A percentile compares a stretch with the other conserved stretches of the same genome.
These are phyloP conservation scores for Chymomyza procnemis DNA, from an alignment of 2,888 invertebrate species.

Conservation along the genomic window DNA sequence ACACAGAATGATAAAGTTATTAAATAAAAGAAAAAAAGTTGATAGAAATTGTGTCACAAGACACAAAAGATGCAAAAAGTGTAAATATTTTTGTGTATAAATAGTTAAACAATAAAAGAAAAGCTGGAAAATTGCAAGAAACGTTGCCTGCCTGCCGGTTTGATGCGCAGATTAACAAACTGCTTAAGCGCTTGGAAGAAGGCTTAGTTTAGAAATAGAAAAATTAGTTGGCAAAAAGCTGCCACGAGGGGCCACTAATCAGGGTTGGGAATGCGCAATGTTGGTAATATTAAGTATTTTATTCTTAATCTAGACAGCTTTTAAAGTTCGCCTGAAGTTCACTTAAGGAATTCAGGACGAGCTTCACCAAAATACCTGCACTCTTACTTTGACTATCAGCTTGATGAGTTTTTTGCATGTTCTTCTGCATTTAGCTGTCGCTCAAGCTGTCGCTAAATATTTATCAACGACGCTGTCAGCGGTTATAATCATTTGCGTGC, in stretches of 20 bases:
- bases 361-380: too few species aligned
- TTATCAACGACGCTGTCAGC: conserved; percentile 45
- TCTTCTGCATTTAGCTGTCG: conserved; percentile 39
- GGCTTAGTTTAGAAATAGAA: neutral
- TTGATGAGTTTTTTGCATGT: conserved; percentile 63
- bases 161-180: neutral
- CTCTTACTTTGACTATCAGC: neutral
- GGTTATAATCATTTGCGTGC: conserved; percentile 4
- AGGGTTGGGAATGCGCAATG: neutral
- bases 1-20: conserved; percentile 1
- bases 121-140: neutral
- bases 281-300: too few species aligned
- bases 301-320: too few species aligned
- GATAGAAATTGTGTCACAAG: conserved; percentile 30
- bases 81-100: neutral
- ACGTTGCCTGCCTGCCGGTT: too few species aligned
- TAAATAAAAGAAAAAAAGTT: conserved; percentile 13
- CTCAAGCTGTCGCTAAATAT: conserved; percentile 53
- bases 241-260: neutral
- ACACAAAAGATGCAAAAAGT: conserved; percentile 23
- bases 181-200: neutral
- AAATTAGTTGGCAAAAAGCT: neutral
- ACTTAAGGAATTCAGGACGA: neutral
- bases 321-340: too few species aligned
- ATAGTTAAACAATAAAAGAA: neutral